These are phyloP conservation scores for Drosophila aff. DNA, from an alignment of 1,140 invertebrate species.

Conservation along the genomic window DNA sequence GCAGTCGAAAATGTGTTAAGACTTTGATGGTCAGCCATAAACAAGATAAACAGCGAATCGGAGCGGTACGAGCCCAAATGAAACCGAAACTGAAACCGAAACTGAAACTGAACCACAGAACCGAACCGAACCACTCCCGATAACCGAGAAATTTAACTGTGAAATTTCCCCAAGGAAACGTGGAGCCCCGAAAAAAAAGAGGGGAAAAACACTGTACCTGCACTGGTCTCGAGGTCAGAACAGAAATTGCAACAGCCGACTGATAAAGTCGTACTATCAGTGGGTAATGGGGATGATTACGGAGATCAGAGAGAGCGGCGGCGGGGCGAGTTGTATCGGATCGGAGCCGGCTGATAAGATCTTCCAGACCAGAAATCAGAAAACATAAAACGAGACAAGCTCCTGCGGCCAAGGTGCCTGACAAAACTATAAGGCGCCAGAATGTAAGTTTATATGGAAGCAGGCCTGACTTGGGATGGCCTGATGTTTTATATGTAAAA, in stretches of 20 bases:
- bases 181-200: neutral
- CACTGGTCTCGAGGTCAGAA: constrained; percentile 21
- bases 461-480: too few species aligned
- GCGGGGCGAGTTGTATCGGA: neutral
- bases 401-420: neutral
- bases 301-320: constrained; percentile 20
- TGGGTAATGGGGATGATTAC: constrained; percentile 57
- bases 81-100: constrained; percentile 7
- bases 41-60: constrained; percentile 36
- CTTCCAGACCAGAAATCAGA: constrained; percentile 1
- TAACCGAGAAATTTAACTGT: neutral
- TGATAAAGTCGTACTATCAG: constrained; percentile 68
- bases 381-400: neutral
- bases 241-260: constrained; percentile 32
- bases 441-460: neutral
- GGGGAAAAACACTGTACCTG: neutral
- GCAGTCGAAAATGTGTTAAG: constrained; percentile 40
- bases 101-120: neutral
- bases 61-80: constrained; percentile 3
- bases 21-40: constrained; percentile 49
- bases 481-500: too few species aligned
- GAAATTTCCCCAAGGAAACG: constrained; percentile 12
- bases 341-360: constrained; percentile 25
- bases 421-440: neutral
- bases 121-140: neutral